Evolutionary conservation across 2,888 invertebrate species (phyloP), one percentile per base, ranked within the genome.

Genomic region (Smittia aterrima): DNA sequence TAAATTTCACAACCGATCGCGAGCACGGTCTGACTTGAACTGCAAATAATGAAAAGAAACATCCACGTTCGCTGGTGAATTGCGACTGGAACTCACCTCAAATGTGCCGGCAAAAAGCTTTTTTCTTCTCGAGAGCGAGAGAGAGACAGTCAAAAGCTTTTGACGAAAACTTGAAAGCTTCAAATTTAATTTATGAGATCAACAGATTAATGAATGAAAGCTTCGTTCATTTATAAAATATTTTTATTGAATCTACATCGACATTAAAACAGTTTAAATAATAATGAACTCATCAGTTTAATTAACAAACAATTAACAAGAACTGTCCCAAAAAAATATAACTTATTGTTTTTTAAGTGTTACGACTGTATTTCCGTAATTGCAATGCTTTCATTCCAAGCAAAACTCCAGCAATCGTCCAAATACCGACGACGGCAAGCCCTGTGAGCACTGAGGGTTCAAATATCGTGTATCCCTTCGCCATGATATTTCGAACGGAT

Each of bases 381-480:
- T 70, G 41, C 3, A 70, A 16, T 6, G 53, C 70, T 16, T 27
- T 22, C 16, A 70, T 16, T 3, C 70, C 70, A 6, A 70, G 25
- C 4, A 70, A 27, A 4, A 70, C 20, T 13, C 53, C 70, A 54
- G 27, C 47, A 27, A 70, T 53, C 25, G 70, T 53, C 92, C 93
- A 93, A 0, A 83, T 85, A 0, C 86, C 6, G 25, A 88, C 86
- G 0, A 91, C 86, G 0, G 90, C 80, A 78, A 92, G 90, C 0
- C 95, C 95, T 71, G 84, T 84, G 81, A 90, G 90, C 9, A 95
- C 93, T 16, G 89, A 85, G 0, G 87, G 84, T 75, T 92, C 86
- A 0, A 85, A 82, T 40, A 94, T 83, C 0, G 87, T 81, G 84
- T 90, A 89, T 0, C 94, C 95, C 80, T 91, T 90, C 75, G 89